These are phyloP conservation scores for Gastrophysa polygoni DNA, from an alignment of 2,888 invertebrate genomes.

Conservation along the genomic window DNA sequence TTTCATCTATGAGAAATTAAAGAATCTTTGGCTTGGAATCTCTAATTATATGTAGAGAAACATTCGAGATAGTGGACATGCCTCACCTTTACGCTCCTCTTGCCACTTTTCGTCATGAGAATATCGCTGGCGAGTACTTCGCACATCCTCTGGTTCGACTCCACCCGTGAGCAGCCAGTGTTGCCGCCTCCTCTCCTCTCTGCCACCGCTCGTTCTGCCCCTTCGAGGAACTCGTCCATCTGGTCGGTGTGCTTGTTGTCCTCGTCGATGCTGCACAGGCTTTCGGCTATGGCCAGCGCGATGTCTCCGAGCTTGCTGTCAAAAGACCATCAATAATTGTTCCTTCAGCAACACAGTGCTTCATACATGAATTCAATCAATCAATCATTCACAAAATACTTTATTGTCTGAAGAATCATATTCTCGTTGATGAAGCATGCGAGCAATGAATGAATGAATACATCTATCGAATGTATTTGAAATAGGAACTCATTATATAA, in stretches of 20 bases:
- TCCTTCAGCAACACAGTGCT: too few species aligned
- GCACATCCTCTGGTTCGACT: slow-evolving; percentile 59
- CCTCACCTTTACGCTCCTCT: slow-evolving; percentile 60
- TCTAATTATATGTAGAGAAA: too few species aligned
- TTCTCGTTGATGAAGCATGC: too few species aligned
- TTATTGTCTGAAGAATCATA: too few species aligned
- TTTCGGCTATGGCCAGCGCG: slow-evolving; percentile 77
- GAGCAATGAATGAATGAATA: too few species aligned
- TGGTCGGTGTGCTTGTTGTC: slow-evolving; percentile 80
- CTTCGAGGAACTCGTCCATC: slow-evolving; percentile 67
- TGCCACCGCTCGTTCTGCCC: slow-evolving; percentile 60
- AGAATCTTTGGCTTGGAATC: too few species aligned
- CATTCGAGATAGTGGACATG: background rate
- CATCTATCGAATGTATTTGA: too few species aligned
- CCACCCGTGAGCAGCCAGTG: slow-evolving; percentile 57
- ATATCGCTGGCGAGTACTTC: slow-evolving; percentile 69
- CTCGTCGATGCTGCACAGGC: slow-evolving; percentile 79
- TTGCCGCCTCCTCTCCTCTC: slow-evolving; percentile 48
- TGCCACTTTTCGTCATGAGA: slow-evolving; percentile 66
- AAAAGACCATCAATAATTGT: background rate
- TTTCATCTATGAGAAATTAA: too few species aligned
- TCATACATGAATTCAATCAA: too few species aligned
- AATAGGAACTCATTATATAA: too few species aligned
- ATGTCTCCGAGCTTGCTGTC: slow-evolving; percentile 55
- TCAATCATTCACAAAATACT: too few species aligned